These are phyloP conservation scores for Tetragonula carbonaria DNA, from an alignment of 2,888 invertebrate species.

Conservation along the genomic window DNA sequence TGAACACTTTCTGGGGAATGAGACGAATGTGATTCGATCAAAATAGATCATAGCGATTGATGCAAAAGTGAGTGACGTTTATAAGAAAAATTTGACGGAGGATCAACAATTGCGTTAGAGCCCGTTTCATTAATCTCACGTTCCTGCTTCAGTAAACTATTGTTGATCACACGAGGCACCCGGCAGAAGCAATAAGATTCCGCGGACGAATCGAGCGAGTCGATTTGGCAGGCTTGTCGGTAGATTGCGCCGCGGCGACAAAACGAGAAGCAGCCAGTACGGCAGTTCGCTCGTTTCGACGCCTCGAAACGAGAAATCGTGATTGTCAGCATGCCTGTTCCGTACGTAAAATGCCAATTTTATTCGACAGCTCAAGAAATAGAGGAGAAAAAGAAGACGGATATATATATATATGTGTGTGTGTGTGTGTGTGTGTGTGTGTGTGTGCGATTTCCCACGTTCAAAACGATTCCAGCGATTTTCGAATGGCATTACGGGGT, in stretches of 20 bases:
- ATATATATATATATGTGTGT: too few species aligned
- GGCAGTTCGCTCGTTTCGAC: constrained; percentile 35
- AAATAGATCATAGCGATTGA: too few species aligned
- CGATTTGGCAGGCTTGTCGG: constrained; percentile 59
- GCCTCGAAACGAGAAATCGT: constrained; percentile 52
- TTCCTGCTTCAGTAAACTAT: constrained; percentile 33
- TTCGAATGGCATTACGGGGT: not conserved
- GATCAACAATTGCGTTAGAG: constrained; percentile 43
- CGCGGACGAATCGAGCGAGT: constrained; percentile 61
- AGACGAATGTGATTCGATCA: too few species aligned
- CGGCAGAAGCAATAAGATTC: constrained; percentile 59
- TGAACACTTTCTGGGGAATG: too few species aligned
- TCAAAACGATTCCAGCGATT: constrained; percentile 1
- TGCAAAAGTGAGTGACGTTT: not conserved
- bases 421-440: too few species aligned
- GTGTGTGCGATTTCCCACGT: not conserved
- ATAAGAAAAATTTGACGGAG: constrained; percentile 22
- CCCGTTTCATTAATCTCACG: constrained; percentile 57
- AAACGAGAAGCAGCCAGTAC: constrained; percentile 46
- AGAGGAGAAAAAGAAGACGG: not conserved
- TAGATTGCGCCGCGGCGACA: constrained; percentile 50
- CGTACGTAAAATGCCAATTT: constrained; percentile 48
- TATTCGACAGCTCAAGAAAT: constrained; percentile 6
- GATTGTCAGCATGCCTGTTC: constrained; percentile 47
- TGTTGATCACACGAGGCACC: constrained; percentile 50